Evolutionary conservation across 35 echinoderm and acorn worm genomes (phyloP).

Genomic region (Ptychodera flava): DNA sequence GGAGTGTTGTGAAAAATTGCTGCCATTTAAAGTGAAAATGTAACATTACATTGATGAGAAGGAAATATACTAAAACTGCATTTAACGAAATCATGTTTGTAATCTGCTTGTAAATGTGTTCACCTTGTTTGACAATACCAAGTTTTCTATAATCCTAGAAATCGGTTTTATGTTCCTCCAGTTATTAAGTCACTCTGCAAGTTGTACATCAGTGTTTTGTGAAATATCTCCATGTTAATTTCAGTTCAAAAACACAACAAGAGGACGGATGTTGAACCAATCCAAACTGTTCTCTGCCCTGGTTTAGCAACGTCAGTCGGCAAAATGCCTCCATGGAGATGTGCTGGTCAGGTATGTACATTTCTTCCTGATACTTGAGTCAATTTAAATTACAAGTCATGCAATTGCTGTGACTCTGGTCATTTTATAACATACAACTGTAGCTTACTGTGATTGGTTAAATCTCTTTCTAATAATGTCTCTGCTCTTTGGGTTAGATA

Average conservation of each 20-base stretch:
- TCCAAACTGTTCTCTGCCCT: slow-evolving; percentile 78
- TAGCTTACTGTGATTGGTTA: not conserved
- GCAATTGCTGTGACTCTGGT: too few relatives aligned
- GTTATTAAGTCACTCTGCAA: not conserved
- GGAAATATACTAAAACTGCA: too few relatives aligned
- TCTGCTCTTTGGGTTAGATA: not conserved
- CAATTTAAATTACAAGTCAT: not conserved
- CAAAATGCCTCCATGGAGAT: slow-evolving; percentile 70
- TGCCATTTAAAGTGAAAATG: too few relatives aligned
- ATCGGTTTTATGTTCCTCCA: not conserved
- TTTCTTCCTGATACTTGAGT: not conserved
- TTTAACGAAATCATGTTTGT: too few relatives aligned
- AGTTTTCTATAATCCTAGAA: too few relatives aligned
- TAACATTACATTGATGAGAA: too few relatives aligned
- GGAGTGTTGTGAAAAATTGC: too few relatives aligned
- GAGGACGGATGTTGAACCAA: slow-evolving; percentile 58
- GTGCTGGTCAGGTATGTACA: slow-evolving; percentile 67
- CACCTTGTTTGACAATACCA: too few relatives aligned
- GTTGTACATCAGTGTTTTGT: not conserved
- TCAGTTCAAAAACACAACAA: slow-evolving; percentile 91
- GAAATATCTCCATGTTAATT: not conserved
- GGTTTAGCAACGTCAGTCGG: slow-evolving; percentile 82
- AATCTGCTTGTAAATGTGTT: too few relatives aligned
- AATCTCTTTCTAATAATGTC: not conserved
- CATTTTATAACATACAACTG: too few relatives aligned